Percentiles rank a stretch among this genome's conserved stretches.
Conservation (phyloP, 2,888 invertebrate species). For the Melieria picta region DNA sequence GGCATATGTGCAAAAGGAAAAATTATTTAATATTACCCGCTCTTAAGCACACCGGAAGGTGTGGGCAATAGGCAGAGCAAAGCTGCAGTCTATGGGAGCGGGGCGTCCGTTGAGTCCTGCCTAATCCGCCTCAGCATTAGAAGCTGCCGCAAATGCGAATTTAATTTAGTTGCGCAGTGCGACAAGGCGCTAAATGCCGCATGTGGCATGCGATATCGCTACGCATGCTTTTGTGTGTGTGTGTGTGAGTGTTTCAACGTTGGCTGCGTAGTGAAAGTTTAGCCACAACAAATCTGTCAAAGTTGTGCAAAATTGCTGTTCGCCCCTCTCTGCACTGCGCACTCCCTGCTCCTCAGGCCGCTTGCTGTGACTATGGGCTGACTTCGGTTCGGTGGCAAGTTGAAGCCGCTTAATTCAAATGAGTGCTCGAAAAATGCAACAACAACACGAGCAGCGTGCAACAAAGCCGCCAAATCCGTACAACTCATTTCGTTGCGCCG, state of each 20-base stretch:
- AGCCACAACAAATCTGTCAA: slow-evolving; percentile 50
- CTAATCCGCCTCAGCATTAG: slow-evolving; percentile 45
- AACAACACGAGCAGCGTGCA: slow-evolving; percentile 7
- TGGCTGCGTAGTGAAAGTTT: slow-evolving; percentile 25
- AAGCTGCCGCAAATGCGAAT: slow-evolving; percentile 50
- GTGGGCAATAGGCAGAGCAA: slow-evolving; percentile 11
- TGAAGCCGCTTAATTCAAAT: slow-evolving; percentile 30
- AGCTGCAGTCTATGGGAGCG: background rate
- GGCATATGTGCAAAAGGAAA: slow-evolving; percentile 55
- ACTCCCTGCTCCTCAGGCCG: background rate
- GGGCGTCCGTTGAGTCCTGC: slow-evolving; percentile 16
- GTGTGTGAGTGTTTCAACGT: slow-evolving; percentile 16
- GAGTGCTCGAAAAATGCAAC: slow-evolving; percentile 19
- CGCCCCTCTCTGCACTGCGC: background rate
- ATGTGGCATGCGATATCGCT: slow-evolving; percentile 37
- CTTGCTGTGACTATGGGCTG: background rate
- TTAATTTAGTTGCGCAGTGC: slow-evolving; percentile 56
- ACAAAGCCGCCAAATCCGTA: slow-evolving; percentile 20
- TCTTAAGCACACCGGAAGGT: slow-evolving; percentile 33
- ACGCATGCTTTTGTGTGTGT: slow-evolving; percentile 31
- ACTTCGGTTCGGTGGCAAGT: background rate
- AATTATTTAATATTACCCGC: slow-evolving; percentile 55
- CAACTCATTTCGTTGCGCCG: slow-evolving; percentile 24
- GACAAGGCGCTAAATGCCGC: slow-evolving; percentile 34
- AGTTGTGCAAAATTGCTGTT: slow-evolving; percentile 37